phyloP scores from a whole-genome alignment of 2,888 invertebrate species.

The Oscheius sp. region DNA sequence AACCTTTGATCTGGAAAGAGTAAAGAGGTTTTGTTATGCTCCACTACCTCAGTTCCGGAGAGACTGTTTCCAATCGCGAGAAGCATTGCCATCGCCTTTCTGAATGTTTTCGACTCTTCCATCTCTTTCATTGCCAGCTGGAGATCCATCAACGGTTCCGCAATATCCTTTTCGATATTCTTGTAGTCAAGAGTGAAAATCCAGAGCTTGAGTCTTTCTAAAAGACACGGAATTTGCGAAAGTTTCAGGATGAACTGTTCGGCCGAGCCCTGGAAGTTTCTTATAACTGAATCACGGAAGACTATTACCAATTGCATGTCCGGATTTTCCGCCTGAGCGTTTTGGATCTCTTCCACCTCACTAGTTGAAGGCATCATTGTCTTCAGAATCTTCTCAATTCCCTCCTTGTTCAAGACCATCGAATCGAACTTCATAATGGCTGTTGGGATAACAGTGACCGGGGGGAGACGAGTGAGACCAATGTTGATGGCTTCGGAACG shows the following conservation, averaged over 20 bases:
- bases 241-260: constrained; percentile 97
- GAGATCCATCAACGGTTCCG: constrained; percentile 97
- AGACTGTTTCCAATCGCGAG: constrained; percentile 95
- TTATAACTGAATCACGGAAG: neutral
- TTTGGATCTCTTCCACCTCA: constrained; percentile 59
- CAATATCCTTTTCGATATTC: constrained; percentile 93
- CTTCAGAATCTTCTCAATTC: constrained; percentile 86
- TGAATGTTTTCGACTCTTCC: constrained; percentile 91
- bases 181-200: constrained; percentile 98
- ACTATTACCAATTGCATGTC: constrained; percentile 83
- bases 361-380: constrained; percentile 91
- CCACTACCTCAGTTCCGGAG: constrained; percentile 82
- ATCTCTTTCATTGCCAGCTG: constrained; percentile 94
- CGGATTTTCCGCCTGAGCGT: constrained; percentile 82
- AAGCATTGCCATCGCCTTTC: constrained; percentile 90
- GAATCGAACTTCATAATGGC: constrained; percentile 95
- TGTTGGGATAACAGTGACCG: constrained; percentile 96
- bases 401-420: constrained; percentile 93
- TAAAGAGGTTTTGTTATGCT: neutral
- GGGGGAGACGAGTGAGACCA: constrained; percentile 97
- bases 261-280: constrained; percentile 81
- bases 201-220: constrained; percentile 91
- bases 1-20: constrained; percentile 84
- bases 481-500: constrained; percentile 99
- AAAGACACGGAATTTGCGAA: constrained; percentile 91